These are phyloP conservation scores for Sinhomidia bicolor DNA, from an alignment of 2,888 invertebrate species.

Conservation along the genomic window DNA sequence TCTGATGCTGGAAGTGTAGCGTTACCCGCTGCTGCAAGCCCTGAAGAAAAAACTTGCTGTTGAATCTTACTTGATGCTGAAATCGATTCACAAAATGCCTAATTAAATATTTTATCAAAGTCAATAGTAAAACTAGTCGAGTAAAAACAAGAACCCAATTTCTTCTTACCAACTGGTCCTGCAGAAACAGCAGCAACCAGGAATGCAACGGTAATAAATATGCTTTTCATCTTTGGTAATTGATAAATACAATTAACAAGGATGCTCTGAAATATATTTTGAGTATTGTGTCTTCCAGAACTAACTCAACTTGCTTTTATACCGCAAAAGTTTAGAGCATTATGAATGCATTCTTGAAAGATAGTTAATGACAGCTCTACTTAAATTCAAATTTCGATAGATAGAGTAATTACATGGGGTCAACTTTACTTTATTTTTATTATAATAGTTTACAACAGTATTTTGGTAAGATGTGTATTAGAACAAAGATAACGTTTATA, in stretches of 20 bases:
- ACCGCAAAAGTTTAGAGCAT: background rate
- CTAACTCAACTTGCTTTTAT: background rate
- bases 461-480: constrained; percentile 16
- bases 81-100: too few relatives aligned
- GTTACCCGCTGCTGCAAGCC: background rate
- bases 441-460: background rate
- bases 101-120: too few relatives aligned
- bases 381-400: too few relatives aligned
- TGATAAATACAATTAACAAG: background rate
- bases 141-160: too few relatives aligned
- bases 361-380: background rate
- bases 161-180: constrained; percentile 23
- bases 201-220: constrained; percentile 13
- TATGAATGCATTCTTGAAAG: background rate
- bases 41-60: too few relatives aligned
- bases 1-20: background rate
- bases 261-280: background rate
- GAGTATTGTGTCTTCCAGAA: background rate
- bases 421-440: background rate
- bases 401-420: background rate
- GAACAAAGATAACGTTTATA: too few relatives aligned
- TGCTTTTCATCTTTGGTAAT: constrained; percentile 41
- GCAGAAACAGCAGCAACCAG: constrained; percentile 19
- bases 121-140: too few relatives aligned
- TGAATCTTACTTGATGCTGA: too few relatives aligned